These are phyloP conservation scores for Sandelia bainsii DNA, from an alignment of 2,797 vertebrate species.

Conservation along the genomic window DNA sequence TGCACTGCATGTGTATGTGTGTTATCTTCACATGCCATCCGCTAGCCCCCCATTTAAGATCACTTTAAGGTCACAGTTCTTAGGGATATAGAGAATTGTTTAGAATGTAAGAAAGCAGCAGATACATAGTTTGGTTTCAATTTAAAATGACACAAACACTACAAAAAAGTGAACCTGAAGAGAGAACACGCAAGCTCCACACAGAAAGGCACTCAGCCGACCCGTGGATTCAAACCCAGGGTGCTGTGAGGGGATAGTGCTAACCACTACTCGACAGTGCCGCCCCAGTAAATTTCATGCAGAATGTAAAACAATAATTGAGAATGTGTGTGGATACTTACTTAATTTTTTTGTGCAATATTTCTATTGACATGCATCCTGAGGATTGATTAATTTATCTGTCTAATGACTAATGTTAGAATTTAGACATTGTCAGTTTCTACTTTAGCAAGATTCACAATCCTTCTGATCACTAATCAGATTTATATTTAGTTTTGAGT, in stretches of 20 bases:
- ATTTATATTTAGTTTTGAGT: constrained; percentile 21
- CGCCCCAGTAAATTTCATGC: too few species aligned
- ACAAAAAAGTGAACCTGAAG: too few species aligned
- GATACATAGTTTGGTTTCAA: not conserved
- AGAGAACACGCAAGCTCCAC: too few species aligned
- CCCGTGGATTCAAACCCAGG: too few species aligned
- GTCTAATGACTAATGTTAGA: not conserved
- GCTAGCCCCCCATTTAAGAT: not conserved
- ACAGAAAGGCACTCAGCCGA: too few species aligned
- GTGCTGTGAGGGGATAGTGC: too few species aligned
- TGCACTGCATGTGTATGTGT: not conserved
- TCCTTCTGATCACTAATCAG: constrained; percentile 7
- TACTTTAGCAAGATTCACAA: not conserved
- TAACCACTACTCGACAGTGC: too few species aligned
- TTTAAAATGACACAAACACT: not conserved
- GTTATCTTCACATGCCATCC: not conserved
- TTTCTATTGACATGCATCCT: too few species aligned
- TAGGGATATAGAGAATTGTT: not conserved
- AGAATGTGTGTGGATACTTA: too few species aligned
- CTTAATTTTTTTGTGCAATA: too few species aligned
- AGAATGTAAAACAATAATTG: too few species aligned
- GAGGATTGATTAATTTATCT: not conserved
- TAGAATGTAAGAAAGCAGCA: not conserved
- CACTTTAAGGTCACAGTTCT: not conserved
- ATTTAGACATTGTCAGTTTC: not conserved